phyloP scores from a whole-genome alignment of 1,140 invertebrate genomes.

The Drosophila lowei region DNA sequence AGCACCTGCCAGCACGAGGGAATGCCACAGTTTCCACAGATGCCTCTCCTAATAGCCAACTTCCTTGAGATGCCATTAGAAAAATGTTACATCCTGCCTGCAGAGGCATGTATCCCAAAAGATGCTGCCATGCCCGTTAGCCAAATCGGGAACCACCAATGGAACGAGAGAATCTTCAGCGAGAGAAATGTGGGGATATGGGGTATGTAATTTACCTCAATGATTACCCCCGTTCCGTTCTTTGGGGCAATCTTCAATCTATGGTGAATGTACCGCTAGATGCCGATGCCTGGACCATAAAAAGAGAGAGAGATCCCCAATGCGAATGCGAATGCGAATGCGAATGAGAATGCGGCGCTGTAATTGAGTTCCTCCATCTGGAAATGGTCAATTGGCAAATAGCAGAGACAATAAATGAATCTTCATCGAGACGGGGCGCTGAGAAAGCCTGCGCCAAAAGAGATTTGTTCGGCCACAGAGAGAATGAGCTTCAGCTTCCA shows the following conservation, averaged over 20 bases:
- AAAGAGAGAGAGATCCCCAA: conserved; percentile 42
- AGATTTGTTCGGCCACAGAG: conserved; percentile 26
- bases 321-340: conserved; percentile 15
- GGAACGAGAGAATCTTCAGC: conserved; percentile 3
- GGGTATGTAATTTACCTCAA: conserved; percentile 65
- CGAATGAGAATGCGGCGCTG: conserved; percentile 20
- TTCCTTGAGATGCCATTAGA: conserved; percentile 20
- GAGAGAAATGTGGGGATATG: conserved; percentile 37
- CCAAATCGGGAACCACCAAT: conserved; percentile 16
- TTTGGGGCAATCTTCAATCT: conserved; percentile 45
- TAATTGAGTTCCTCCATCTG: conserved; percentile 56
- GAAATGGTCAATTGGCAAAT: conserved; percentile 62
- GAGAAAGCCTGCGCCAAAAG: conserved; percentile 22
- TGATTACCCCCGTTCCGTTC: conserved; percentile 19
- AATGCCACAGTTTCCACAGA: background rate
- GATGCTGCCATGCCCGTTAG: conserved; percentile 13
- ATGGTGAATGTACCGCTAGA: conserved; percentile 73
- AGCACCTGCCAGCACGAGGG: too few species aligned
- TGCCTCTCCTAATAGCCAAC: conserved; percentile 18
- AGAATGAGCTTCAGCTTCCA: too few species aligned
- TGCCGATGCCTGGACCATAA: conserved; percentile 57
- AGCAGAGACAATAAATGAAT: conserved; percentile 70
- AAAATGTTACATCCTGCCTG: conserved; percentile 27
- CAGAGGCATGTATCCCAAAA: conserved; percentile 18
- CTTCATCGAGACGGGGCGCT: conserved; percentile 23